phyloP scores from a whole-genome alignment of 92 coral and sea anemone species.

The Actinernus sp. region DNA sequence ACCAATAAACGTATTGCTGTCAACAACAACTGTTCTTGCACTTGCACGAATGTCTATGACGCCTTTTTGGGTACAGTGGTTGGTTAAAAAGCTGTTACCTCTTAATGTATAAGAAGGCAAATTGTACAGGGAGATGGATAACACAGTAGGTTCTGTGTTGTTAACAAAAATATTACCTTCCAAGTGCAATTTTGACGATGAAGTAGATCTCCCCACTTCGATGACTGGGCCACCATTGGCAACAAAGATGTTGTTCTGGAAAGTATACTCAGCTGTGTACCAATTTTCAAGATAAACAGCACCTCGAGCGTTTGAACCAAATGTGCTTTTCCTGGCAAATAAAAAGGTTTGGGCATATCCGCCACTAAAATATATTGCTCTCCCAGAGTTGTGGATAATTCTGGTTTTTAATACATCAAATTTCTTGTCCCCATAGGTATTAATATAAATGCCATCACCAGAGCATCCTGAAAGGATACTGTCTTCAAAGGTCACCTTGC shows the following conservation, averaged over 20 bases:
- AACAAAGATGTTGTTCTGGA: constrained; percentile 7
- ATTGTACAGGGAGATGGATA: neutral
- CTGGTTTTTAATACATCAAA: neutral
- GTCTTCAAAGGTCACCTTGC: too few species aligned
- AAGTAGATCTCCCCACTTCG: constrained; percentile 1
- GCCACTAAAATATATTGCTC: neutral
- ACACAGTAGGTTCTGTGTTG: constrained; percentile 26
- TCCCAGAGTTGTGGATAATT: neutral
- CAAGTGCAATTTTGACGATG: constrained; percentile 12
- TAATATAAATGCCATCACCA: neutral
- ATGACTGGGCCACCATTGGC: constrained; percentile 26
- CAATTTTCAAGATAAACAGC: too few species aligned
- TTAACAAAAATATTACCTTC: constrained; percentile 17
- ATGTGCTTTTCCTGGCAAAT: neutral
- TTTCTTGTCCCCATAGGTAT: neutral
- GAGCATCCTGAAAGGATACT: neutral
- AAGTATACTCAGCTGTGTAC: too few species aligned
- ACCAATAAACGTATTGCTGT: constrained; percentile 16
- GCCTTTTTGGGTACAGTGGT: constrained; percentile 14
- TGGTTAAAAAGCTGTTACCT: constrained; percentile 21
- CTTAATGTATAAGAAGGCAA: neutral
- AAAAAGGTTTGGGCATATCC: neutral
- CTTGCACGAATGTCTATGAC: constrained; percentile 25
- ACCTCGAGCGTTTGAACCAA: constrained; percentile 12
- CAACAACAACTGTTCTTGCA: constrained; percentile 1